A percentile compares a stretch with the other conserved stretches of the same genome.
These are phyloP conservation scores for Somateria mollissima DNA, from an alignment of 2,797 vertebrate genomes.

Conservation along the genomic window DNA sequence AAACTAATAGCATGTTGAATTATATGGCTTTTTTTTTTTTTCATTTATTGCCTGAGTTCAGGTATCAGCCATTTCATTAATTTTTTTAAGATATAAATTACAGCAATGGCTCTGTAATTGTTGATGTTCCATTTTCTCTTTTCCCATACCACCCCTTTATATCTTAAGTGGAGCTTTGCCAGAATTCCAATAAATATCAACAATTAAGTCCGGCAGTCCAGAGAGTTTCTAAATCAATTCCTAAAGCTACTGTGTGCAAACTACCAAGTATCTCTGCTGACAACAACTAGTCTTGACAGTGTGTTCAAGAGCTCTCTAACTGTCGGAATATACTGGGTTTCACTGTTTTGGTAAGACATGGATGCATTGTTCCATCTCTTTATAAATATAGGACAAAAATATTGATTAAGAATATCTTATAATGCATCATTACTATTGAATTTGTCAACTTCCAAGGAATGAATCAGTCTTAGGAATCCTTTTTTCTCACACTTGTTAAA, in stretches of 20 bases:
- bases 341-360: background rate
- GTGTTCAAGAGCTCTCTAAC: background rate
- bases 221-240: conserved; percentile 9
- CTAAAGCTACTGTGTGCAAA: background rate
- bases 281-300: background rate
- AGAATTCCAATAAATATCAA: conserved; percentile 25
- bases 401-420: background rate
- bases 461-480: background rate
- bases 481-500: background rate
- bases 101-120: conserved; percentile 5
- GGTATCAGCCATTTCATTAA: conserved; percentile 25
- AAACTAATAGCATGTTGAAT: background rate
- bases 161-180: conserved; percentile 19
- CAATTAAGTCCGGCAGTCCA: background rate
- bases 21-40: background rate
- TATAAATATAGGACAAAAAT: background rate
- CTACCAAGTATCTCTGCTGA: background rate
- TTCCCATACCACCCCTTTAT: conserved; percentile 9
- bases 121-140: conserved; percentile 25
- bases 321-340: background rate
- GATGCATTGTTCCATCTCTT: background rate
- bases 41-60: background rate
- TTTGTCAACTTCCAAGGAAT: background rate
- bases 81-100: conserved; percentile 36
- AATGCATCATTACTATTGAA: background rate